Conservation (phyloP, 2,113 vertebrate species). For the Pseudopipra pipra region DNA sequence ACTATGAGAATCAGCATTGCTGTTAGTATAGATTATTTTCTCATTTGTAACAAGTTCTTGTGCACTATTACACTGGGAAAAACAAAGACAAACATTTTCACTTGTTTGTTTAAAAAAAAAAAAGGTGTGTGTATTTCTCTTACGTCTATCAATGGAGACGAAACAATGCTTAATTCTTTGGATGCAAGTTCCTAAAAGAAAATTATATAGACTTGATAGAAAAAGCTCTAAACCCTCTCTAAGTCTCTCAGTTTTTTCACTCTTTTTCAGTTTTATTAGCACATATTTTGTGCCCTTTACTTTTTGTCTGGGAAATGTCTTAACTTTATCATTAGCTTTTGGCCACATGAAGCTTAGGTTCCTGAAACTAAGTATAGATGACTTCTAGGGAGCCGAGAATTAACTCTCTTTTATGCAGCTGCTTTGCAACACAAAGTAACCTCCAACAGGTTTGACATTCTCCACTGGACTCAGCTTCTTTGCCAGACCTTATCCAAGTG, state of each 20-base stretch:
- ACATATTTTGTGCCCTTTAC: not conserved
- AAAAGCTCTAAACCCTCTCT: not conserved
- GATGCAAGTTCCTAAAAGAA: not conserved
- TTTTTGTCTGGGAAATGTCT: not conserved
- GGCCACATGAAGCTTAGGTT: not conserved
- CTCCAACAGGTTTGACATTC: conserved; percentile 21
- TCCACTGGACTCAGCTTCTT: not conserved
- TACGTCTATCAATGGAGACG: not conserved
- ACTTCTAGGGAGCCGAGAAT: conserved; percentile 10
- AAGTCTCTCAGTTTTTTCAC: not conserved
- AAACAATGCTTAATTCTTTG: not conserved
- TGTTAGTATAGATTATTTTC: not conserved
- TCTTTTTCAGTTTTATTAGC: not conserved
- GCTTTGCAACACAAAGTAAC: conserved; percentile 41
- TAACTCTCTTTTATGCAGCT: not conserved
- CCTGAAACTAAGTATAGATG: not conserved
- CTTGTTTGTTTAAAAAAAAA: not conserved
- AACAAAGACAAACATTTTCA: not conserved
- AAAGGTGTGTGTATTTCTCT: not conserved
- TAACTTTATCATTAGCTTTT: not conserved
- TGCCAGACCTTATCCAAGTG: not conserved
- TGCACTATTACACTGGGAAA: not conserved
- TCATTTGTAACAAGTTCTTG: not conserved
- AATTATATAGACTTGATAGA: not conserved
- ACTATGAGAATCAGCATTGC: not conserved